phyloP scores from a whole-genome alignment of 35 echinoderm and acorn worm genomes.

The Acanthaster planci region DNA sequence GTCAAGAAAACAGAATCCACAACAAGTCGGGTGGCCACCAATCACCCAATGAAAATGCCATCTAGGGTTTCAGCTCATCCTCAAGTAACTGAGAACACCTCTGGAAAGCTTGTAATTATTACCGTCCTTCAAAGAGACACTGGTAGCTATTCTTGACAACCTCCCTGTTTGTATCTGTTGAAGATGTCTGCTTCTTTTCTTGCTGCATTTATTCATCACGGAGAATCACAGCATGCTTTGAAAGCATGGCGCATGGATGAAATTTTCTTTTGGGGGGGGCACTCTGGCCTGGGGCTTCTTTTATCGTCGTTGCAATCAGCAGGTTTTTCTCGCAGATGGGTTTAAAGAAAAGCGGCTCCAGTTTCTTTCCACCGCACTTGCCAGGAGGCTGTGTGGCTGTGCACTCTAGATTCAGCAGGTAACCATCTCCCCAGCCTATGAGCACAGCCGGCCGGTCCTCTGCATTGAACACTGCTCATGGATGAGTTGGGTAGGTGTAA shows the following conservation, averaged over 20 bases:
- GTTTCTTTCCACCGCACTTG: not conserved
- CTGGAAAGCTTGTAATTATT: conserved; percentile 10
- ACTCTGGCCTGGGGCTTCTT: not conserved
- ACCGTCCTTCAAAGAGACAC: not conserved
- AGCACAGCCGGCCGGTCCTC: no score
- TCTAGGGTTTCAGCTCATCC: not conserved
- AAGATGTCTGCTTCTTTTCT: not conserved
- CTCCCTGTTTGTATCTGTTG: not conserved
- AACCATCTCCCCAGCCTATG: no score
- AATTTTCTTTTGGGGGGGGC: not conserved
- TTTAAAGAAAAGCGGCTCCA: conserved; percentile 19
- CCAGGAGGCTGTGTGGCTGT: not conserved
- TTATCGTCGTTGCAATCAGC: conserved; percentile 18
- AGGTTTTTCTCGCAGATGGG: not conserved
- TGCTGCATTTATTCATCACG: not conserved
- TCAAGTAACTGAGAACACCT: not conserved
- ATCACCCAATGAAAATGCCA: conserved; percentile 2
- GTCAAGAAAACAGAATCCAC: not conserved
- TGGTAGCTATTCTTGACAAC: not conserved
- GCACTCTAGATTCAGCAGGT: no score
- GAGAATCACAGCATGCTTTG: not conserved
- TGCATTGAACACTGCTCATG: no score
- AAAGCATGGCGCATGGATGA: not conserved
- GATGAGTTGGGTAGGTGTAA: no score
- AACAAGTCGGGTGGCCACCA: not conserved